A percentile compares a stretch with the other conserved stretches of the same genome.
Conservation (phyloP, 1,140 invertebrate species). For the Aphis gossypii region DNA sequence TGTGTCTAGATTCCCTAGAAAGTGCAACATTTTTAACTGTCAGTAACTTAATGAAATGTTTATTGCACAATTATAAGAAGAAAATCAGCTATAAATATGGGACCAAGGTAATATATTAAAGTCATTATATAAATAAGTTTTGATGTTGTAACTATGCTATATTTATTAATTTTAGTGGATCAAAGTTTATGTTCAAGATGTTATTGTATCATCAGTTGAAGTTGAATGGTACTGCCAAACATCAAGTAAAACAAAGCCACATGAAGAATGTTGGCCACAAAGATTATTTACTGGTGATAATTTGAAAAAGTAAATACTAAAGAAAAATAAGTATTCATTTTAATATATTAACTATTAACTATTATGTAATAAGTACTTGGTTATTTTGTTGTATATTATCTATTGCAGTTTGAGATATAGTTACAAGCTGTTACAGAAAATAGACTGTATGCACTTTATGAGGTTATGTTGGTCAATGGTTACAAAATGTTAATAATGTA, state of each 20-base stretch:
- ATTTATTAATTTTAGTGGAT: slow-evolving; percentile 41
- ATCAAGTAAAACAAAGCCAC: slow-evolving; percentile 37
- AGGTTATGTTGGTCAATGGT: too few relatives aligned
- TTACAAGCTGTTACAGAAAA: too few relatives aligned
- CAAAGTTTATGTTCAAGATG: slow-evolving; percentile 51
- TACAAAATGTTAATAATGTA: too few relatives aligned
- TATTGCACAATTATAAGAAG: slow-evolving; percentile 49
- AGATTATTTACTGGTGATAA: slow-evolving; percentile 54
- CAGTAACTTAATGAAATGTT: slow-evolving; percentile 27
- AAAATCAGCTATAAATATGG: slow-evolving; percentile 1
- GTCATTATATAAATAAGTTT: neutral
- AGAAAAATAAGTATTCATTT: neutral
- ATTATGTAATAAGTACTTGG: neutral
- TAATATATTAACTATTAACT: neutral
- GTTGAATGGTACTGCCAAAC: slow-evolving; percentile 54
- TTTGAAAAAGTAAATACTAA: slow-evolving; percentile 41
- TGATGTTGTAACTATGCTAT: neutral
- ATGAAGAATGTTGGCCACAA: slow-evolving; percentile 21
- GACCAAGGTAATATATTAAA: neutral
- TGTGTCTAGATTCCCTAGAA: slow-evolving; percentile 49
- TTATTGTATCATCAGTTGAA: slow-evolving; percentile 48
- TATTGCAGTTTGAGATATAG: too few relatives aligned
- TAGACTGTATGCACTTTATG: too few relatives aligned
- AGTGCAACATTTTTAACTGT: slow-evolving; percentile 45
- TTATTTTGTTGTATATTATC: neutral